These are phyloP conservation scores for Megalonaias nervosa DNA, from an alignment of 1,140 invertebrate species.

Conservation along the genomic window DNA sequence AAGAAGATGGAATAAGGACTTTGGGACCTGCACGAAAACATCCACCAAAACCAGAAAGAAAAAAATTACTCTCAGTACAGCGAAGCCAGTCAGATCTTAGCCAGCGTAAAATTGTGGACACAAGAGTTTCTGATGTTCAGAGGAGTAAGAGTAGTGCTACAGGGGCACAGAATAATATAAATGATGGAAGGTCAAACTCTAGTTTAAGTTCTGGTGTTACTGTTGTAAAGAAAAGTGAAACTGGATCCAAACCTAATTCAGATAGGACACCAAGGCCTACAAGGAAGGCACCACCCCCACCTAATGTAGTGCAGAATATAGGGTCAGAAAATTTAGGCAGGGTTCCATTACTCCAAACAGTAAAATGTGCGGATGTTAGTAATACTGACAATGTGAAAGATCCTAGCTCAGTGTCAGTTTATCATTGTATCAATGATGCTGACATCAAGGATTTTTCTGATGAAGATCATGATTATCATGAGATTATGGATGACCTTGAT, in stretches of 20 bases:
- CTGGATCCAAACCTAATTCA: not conserved
- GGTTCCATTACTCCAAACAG: not conserved
- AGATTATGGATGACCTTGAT: constrained; percentile 17
- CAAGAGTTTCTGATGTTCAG: constrained; percentile 10
- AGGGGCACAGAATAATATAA: not conserved
- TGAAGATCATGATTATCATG: constrained; percentile 34
- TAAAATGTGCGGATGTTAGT: not conserved
- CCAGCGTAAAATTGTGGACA: constrained; percentile 23
- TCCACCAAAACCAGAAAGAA: constrained; percentile 32
- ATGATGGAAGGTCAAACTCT: not conserved
- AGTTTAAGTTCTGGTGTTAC: not conserved
- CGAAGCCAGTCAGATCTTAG: constrained; percentile 36
- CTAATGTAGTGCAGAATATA: constrained; percentile 3
- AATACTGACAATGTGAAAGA: not conserved
- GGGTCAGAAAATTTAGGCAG: constrained; percentile 10
- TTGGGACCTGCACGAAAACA: constrained; percentile 29
- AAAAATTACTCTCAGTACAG: constrained; percentile 32
- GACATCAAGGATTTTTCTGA: not conserved
- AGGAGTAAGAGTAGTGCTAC: not conserved
- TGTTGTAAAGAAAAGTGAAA: not conserved
- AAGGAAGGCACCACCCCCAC: constrained; percentile 25
- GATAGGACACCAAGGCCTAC: constrained; percentile 15
- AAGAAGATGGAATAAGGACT: constrained; percentile 15
- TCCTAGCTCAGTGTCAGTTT: constrained; percentile 3
- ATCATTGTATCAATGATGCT: constrained; percentile 29